Conservation (phyloP, 2,113 vertebrate species). For the Serranochromis macrocephalus region DNA sequence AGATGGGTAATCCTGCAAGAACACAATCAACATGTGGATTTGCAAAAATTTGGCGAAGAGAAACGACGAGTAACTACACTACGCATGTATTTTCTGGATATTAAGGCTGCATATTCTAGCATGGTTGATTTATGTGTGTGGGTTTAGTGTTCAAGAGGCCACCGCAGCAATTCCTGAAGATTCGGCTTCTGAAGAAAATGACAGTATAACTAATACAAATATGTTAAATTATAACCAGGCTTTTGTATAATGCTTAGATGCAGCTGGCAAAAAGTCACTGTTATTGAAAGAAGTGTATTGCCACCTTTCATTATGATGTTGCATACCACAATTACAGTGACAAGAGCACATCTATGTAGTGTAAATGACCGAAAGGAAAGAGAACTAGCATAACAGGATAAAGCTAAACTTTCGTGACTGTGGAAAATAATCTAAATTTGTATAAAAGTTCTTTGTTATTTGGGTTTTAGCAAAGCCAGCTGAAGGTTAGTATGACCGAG, state of each 20-base stretch:
- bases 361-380: background rate
- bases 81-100: background rate
- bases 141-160: background rate
- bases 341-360: background rate
- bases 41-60: background rate
- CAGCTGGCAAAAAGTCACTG: background rate
- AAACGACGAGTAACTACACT: background rate
- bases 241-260: background rate
- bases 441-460: background rate
- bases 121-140: background rate
- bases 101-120: background rate
- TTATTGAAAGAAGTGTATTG: background rate
- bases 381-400: background rate
- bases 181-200: background rate
- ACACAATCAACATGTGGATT: constrained; percentile 25
- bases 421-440: background rate
- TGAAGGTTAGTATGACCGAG: background rate
- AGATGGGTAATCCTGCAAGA: constrained; percentile 1
- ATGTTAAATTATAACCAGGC: background rate
- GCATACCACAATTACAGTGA: background rate
- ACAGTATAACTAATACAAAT: background rate
- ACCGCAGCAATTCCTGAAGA: background rate
- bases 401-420: background rate
- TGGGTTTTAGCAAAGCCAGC: background rate
- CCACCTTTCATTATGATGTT: background rate